Evolutionary conservation across 2,888 invertebrate genomes (phyloP).

Genomic region (Cataglyphis altisquamis): DNA sequence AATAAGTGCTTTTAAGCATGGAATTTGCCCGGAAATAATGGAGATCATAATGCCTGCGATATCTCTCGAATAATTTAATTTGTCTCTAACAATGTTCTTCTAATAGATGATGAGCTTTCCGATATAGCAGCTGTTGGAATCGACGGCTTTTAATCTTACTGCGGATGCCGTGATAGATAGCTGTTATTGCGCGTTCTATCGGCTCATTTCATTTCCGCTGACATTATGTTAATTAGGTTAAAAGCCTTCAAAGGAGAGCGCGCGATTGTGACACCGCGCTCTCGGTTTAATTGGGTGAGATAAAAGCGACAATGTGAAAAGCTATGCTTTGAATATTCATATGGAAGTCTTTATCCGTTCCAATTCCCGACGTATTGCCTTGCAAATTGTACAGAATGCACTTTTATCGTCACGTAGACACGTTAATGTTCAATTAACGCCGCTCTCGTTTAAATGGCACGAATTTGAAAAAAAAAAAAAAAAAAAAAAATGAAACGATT

Average conservation of each 20-base stretch:
- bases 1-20: background rate
- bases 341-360: background rate
- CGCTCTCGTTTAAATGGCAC: background rate
- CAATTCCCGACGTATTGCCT: constrained; percentile 5
- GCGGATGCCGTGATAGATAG: background rate
- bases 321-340: constrained; percentile 31
- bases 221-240: constrained; percentile 48
- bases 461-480: background rate
- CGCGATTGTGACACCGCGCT: background rate
- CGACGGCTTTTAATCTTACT: constrained; percentile 36
- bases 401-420: background rate
- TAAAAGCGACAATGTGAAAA: constrained; percentile 25
- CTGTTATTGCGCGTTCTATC: constrained; percentile 47
- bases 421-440: background rate
- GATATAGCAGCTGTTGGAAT: background rate
- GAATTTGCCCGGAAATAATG: constrained; percentile 33
- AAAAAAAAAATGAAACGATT: background rate
- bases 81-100: constrained; percentile 6
- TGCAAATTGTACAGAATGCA: background rate
- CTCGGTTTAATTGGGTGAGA: constrained; percentile 23
- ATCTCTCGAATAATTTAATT: constrained; percentile 33
- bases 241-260: constrained; percentile 16
- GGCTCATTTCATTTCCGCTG: constrained; percentile 25
- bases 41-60: background rate
- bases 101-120: background rate